Evolutionary conservation across 2,888 invertebrate species (phyloP), one percentile per base, ranked within the genome.

Genomic region (Acanthococcus lagerstroemiae): DNA sequence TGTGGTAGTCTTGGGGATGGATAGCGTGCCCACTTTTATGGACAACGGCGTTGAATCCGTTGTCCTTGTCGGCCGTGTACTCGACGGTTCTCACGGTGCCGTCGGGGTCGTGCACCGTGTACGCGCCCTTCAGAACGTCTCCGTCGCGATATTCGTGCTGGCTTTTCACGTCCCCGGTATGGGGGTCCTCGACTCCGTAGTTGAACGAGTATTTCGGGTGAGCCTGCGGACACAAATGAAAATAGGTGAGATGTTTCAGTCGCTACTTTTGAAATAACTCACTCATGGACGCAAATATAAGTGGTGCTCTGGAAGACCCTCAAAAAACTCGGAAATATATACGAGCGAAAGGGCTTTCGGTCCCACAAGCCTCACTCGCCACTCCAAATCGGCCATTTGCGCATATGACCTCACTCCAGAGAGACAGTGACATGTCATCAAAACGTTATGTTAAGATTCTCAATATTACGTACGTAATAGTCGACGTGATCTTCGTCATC

Each of bases 31-130:
- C 71, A 30, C 69, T 67, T 60, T 69, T 71, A 66, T 71, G 71
- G 15, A 72, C 72, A n/a, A 71, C 69, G 15, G 71, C 72, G 70
- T 72, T 72, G 69, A 72, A 72, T 65, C 72, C 72, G 63, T 72
- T 72, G 67, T 72, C 71, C 54, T 72, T 70, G 67, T 72, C 72
- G 24, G 72, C 72, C 12, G 70, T 70, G 70, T 72, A 72, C 60
- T 71, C 70, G 61, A 72, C 72, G 24, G 71, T 71, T 57, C 72
- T 68, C 58, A 70, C 68, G 44, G 72, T 72, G 24, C 72, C 72
- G 50, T 72, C 72, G 4, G 72, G 71, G 45, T 72, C 72, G 45
- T 71, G 70, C 9, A 72, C 70, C 44, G 70, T 70, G 70, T 72
- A 72, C 57, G 72, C 71, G 25, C 72, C 72, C 63, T 72, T 72